Conservation (phyloP, 2,113 vertebrate genomes). For the Callipepla squamata region DNA sequence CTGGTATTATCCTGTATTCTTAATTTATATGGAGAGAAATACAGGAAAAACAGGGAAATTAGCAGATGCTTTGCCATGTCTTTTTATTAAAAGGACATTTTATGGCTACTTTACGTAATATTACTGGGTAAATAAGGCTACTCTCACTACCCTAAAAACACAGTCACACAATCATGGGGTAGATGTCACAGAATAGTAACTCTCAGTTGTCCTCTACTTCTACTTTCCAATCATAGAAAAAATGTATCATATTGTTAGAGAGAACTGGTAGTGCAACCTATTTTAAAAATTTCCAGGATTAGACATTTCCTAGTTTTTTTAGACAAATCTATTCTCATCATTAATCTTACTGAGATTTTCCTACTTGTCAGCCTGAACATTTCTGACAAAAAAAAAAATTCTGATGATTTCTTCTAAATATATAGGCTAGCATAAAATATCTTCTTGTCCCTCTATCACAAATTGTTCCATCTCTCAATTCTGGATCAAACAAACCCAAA, state of each 20-base stretch:
- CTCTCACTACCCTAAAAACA: neutral
- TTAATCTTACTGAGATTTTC: neutral
- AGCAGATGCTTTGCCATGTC: neutral
- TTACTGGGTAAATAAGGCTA: neutral
- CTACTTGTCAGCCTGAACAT: neutral
- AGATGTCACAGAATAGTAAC: neutral
- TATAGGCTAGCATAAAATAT: neutral
- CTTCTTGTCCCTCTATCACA: neutral
- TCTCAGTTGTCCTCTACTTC: neutral
- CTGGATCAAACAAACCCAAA: neutral
- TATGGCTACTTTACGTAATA: neutral
- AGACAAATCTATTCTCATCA: neutral
- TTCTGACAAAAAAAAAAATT: neutral
- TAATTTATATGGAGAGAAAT: neutral
- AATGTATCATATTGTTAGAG: accelerated
- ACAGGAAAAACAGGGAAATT: neutral
- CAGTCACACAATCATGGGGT: neutral
- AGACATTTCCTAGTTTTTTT: neutral
- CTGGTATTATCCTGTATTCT: neutral
- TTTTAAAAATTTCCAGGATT: neutral
- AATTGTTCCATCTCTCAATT: neutral
- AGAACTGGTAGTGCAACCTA: neutral
- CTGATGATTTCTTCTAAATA: neutral
- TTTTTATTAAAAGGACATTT: neutral
- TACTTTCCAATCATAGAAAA: neutral